Evolutionary conservation across 1,140 invertebrate genomes (phyloP).

Genomic region (Brachionus rubens): DNA sequence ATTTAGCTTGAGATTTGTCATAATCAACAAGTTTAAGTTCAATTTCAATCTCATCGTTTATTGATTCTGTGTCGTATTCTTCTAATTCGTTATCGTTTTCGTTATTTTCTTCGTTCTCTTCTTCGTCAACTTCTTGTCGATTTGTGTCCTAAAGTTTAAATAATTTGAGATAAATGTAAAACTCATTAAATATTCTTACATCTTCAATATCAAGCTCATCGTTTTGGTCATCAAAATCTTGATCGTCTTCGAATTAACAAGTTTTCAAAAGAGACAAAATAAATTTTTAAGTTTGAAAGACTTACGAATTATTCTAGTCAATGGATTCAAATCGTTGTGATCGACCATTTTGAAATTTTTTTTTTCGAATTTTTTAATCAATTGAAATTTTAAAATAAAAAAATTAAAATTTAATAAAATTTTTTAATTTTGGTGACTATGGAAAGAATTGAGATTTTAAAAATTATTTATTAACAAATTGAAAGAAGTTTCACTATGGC

Average conservation of each 20-base stretch:
- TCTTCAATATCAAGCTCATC: neutral
- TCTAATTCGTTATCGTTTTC: neutral
- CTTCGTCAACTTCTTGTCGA: neutral
- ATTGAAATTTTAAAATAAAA: too few species aligned
- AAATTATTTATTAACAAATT: too few species aligned
- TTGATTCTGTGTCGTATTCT: too few species aligned
- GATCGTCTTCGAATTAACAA: neutral
- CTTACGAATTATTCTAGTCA: neutral
- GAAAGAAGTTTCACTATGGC: too few species aligned
- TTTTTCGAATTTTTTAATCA: too few species aligned
- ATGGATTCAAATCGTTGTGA: neutral
- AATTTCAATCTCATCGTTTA: neutral
- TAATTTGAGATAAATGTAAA: neutral
- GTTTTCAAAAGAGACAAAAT: neutral
- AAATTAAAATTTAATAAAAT: too few species aligned
- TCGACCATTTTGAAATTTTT: too few species aligned
- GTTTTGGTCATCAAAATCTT: neutral
- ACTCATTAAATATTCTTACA: neutral
- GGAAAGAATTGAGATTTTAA: too few species aligned
- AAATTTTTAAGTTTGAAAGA: neutral
- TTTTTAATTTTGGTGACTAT: too few species aligned
- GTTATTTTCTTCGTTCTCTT: neutral
- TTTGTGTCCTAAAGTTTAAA: neutral
- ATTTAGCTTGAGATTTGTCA: neutral
- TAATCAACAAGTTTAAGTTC: neutral